Percentiles rank a stretch among this genome's conserved stretches.
phyloP scores from a whole-genome alignment of 2,113 vertebrate genomes.

The Varanus komodoensis region DNA sequence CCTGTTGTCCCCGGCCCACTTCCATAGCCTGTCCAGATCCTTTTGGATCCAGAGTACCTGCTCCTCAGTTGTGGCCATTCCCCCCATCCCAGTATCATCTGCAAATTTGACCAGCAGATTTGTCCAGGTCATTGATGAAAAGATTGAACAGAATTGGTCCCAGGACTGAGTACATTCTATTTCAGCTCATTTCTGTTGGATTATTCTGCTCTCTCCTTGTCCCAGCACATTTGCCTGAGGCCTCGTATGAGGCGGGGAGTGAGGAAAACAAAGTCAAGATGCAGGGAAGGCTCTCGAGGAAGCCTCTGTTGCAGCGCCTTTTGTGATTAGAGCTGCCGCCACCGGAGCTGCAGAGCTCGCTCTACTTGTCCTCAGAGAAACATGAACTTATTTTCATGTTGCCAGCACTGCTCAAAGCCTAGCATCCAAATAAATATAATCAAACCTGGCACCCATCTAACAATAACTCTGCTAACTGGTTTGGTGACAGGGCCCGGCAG shows the following conservation, averaged over 20 bases:
- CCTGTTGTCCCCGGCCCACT: too few relatives aligned
- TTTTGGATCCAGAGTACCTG: too few relatives aligned
- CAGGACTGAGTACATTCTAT: not conserved
- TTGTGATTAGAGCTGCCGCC: not conserved
- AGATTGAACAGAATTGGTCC: too few relatives aligned
- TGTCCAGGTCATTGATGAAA: too few relatives aligned
- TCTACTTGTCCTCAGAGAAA: not conserved
- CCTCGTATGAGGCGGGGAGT: not conserved
- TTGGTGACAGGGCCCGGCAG: slow-evolving; percentile 35
- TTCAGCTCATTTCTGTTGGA: not conserved
- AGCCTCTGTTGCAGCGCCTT: not conserved
- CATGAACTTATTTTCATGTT: not conserved
- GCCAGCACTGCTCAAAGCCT: slow-evolving; percentile 24
- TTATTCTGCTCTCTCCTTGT: not conserved
- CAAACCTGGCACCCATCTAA: rapidly evolving
- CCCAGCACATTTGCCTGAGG: not conserved
- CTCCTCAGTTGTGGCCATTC: too few relatives aligned
- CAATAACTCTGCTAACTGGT: slow-evolving; percentile 27
- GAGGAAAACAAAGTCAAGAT: not conserved
- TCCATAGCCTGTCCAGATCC: too few relatives aligned
- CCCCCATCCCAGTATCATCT: too few relatives aligned
- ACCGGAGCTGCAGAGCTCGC: not conserved
- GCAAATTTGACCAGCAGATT: too few relatives aligned
- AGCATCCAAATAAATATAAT: slow-evolving; percentile 23
- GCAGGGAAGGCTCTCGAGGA: not conserved